Evolutionary conservation across 2,113 vertebrate genomes (phyloP), one percentile per base, ranked within the genome.

Genomic region (Lepisosteus osseus): DNA sequence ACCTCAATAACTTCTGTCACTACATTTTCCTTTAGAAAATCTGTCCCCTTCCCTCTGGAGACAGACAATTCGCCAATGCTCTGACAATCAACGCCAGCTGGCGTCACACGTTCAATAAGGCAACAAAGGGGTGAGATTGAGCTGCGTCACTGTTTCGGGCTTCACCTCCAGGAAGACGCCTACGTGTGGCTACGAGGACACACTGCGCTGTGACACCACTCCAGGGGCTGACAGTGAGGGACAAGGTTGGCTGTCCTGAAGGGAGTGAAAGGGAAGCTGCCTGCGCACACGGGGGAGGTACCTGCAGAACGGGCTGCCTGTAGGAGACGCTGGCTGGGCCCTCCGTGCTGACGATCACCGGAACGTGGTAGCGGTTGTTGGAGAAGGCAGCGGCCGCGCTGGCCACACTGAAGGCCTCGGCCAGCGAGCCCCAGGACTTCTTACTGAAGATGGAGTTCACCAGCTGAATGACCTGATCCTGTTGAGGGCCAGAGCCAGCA

Each of bases 381-480:
- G 97, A 95, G 0, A 99, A 84, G 0, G 94, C 88, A 0, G 92
- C 90, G 0, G 95, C 95, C 0, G 97, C 97, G 64, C 86, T 87
- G 29, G 95, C 95, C 45, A 99, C 87, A 0, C 96, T 97, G 86
- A 96, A 99, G 7, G 96, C 97, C 84, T 99, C 97, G 0, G 95
- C 86, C 62, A 97, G 85, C 0, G 93, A 93, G 55, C 98, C 95
- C 76, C 96, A 98, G 72, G 94, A 96, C 62, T 98, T 99, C 90
- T 97, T 97, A 87, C 96, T 97, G 82, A 99, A 99, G 84, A 99
- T 89, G 0, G 96, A 93, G 76, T 99, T 99, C 74, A 96, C 92
- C 74, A 99, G 74, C 90, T 98, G 98, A 83, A 98, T 94, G 61
- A 98, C 93, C 80, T 99, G 98, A 73, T 98, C 96, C 98, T 99